These are phyloP conservation scores for Syrphus vitripennis DNA, from an alignment of 2,888 invertebrate species.

Conservation along the genomic window DNA sequence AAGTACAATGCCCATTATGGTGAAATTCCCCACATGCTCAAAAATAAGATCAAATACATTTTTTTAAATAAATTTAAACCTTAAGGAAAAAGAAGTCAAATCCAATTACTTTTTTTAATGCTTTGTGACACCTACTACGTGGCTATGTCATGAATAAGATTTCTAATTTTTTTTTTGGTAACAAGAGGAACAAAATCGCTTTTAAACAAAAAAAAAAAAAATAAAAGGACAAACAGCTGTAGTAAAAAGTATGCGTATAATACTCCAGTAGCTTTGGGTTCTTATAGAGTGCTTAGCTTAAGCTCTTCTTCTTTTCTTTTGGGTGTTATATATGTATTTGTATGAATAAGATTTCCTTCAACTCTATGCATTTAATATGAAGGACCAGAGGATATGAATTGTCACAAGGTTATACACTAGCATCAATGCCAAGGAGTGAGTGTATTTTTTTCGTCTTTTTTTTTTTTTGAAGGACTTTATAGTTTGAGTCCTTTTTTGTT, in stretches of 20 bases:
- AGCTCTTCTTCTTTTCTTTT: not conserved
- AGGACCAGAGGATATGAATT: constrained; percentile 34
- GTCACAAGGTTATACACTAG: constrained; percentile 4
- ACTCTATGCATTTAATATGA: constrained; percentile 42
- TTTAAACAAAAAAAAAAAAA: not conserved
- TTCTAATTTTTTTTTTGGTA: not conserved
- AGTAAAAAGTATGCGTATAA: not conserved
- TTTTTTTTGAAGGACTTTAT: not conserved
- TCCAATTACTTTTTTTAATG: constrained; percentile 11
- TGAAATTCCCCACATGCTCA: not conserved
- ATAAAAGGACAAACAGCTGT: not conserved
- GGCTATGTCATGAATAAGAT: not conserved
- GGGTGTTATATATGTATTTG: not conserved
- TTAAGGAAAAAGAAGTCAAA: not conserved
- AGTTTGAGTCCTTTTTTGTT: constrained; percentile 1
- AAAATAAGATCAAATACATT: not conserved
- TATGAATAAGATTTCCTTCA: not conserved
- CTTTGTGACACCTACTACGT: constrained; percentile 23
- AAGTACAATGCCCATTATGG: not conserved
- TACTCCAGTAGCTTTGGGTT: not conserved
- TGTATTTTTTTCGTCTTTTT: not conserved
- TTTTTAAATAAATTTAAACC: not conserved
- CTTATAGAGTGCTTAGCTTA: not conserved
- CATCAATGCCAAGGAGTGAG: not conserved
- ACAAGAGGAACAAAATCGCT: not conserved